Base-by-base conservation (phyloP, 2,797 vertebrate species). In the Kryptolebias ocellatus region DNA sequence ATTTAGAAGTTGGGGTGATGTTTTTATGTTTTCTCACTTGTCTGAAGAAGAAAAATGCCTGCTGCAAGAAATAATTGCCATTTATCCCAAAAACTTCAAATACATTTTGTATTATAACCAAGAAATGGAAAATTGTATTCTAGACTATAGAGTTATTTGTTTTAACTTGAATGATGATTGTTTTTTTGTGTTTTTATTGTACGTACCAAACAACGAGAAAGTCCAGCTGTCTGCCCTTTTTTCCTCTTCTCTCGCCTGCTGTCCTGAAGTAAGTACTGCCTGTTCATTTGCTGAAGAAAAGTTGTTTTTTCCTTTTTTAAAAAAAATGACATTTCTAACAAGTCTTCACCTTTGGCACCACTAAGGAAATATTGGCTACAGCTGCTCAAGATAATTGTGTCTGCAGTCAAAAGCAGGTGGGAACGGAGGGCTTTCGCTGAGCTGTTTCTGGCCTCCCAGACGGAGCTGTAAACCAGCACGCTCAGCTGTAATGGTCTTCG, bases 401-500 rank as follows among this genome's bases (percentile, higher is more conserved):
- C 49, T 80, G 72, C 65, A 67, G 76, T 84, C 58, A 69, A 70
- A 71, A 68, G 64, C 60, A 45, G 60, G 79, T 70, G 54, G 50
- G 31, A 6, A 17, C 12, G 51, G 11, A 17, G 29, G 45, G 24
- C 24, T 69, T 51, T 80, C 69, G 78, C 59, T 11, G 71, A 74
- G 82, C 72, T 86, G 80, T 80, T 86, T 79, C 71, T 73, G 77
- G 78, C 70, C 83, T 85, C 74, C 64, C 74, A 81, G 86, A 81
- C 79, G 59, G 62, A 74, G 72, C 80, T 81, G 53, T 83, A 78
- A 86, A 86, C 83, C 75, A 67, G 65, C 59, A 74, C 45, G 66
- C 80, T 88, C 83, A 67, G 80, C 84, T 83, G 70, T 90, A 91
- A 92, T 91, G 85, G 90, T 83, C 83, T 91, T 55, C 83, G 85